A percentile compares a stretch with the other conserved stretches of the same genome.
phyloP scores from a whole-genome alignment of 1,140 invertebrate genomes.

The Panulirus ornatus region DNA sequence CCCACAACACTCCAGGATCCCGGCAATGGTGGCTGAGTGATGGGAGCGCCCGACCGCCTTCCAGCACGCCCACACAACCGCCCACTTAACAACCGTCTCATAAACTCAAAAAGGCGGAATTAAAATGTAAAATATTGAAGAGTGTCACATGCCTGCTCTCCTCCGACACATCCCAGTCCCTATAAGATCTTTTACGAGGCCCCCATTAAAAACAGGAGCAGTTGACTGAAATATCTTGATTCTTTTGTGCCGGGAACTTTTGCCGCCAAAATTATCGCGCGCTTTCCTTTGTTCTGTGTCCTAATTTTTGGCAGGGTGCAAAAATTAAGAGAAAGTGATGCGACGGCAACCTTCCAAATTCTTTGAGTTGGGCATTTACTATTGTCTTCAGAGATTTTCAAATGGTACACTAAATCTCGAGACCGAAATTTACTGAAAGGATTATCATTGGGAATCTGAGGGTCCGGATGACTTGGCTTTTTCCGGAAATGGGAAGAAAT shows the following conservation, averaged over 20 bases:
- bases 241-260: constrained; percentile 53
- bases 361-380: constrained; percentile 47
- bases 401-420: constrained; percentile 66
- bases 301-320: constrained; percentile 64
- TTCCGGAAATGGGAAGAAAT: no score
- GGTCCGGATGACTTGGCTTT: background rate
- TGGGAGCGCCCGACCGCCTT: no score
- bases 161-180: constrained; percentile 34
- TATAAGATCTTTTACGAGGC: constrained; percentile 48
- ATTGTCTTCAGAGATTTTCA: constrained; percentile 63
- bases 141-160: constrained; percentile 53
- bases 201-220: constrained; percentile 69
- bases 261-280: constrained; percentile 45
- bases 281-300: constrained; percentile 57
- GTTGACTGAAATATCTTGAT: constrained; percentile 67
- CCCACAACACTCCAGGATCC: no score
- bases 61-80: no score
- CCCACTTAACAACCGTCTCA: background rate
- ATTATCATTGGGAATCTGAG: constrained; percentile 29
- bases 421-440: constrained; percentile 43
- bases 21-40: no score
- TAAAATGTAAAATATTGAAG: constrained; percentile 70
- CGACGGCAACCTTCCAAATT: constrained; percentile 67
- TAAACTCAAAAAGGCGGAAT: constrained; percentile 42
- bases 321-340: constrained; percentile 69